A percentile compares a stretch with the other conserved stretches of the same genome.
phyloP scores from a whole-genome alignment of 1,140 invertebrate species.

The Aphis craccivora region DNA sequence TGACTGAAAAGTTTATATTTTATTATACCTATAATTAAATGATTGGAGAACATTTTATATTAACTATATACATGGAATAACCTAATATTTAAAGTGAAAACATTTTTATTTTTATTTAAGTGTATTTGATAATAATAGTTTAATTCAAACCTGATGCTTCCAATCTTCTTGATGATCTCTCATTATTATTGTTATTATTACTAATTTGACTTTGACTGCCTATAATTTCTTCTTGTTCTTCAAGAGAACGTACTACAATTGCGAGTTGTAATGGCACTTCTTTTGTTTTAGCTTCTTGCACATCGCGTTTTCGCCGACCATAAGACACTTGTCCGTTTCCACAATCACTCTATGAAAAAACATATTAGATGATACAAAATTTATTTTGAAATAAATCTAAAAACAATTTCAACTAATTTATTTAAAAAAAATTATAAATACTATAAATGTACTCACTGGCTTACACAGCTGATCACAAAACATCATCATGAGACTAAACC shows the following conservation, averaged over 20 bases:
- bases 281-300: constrained; percentile 59
- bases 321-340: constrained; percentile 62
- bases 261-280: constrained; percentile 64
- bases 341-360: constrained; percentile 63
- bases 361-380: background rate
- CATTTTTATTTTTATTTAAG: background rate
- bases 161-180: constrained; percentile 31
- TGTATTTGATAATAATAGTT: background rate
- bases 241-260: constrained; percentile 64
- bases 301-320: constrained; percentile 63
- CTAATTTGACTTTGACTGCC: constrained; percentile 39
- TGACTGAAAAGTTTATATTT: background rate
- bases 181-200: background rate
- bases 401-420: background rate
- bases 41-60: background rate
- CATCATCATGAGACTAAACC: constrained; percentile 74
- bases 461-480: constrained; percentile 72
- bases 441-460: constrained; percentile 65
- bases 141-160: background rate
- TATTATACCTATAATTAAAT: background rate
- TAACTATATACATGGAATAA: background rate
- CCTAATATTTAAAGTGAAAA: background rate
- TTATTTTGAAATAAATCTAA: background rate
- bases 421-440: background rate
- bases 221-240: constrained; percentile 45